phyloP scores from a whole-genome alignment of 2,113 vertebrate species.

The Ondatra zibethicus region DNA sequence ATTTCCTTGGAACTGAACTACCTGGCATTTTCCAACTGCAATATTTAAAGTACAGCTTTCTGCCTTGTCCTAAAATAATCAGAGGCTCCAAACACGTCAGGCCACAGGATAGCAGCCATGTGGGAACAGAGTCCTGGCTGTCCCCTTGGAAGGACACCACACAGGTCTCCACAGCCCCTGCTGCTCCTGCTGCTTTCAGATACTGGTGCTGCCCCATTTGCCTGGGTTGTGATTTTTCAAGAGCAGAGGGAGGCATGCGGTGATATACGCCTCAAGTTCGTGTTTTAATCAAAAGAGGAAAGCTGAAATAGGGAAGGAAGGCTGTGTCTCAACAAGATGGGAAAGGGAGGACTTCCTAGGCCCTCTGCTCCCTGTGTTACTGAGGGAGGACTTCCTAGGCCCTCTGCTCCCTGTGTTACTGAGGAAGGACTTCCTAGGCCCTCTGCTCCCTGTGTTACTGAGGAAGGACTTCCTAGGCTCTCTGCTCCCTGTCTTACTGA shows the following conservation, averaged over 20 bases:
- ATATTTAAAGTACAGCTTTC: neutral
- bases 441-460: neutral
- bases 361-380: neutral
- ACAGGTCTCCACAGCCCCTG: neutral
- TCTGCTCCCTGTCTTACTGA: neutral
- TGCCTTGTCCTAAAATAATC: neutral
- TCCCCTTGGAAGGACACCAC: neutral
- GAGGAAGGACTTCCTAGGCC: too few relatives aligned
- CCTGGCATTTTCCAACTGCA: neutral
- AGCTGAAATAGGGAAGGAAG: neutral
- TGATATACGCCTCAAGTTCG: neutral
- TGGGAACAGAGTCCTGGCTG: rapidly evolving
- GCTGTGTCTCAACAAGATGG: neutral
- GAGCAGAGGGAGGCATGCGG: neutral
- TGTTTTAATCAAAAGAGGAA: neutral
- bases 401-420: neutral
- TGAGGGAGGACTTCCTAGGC: too few relatives aligned
- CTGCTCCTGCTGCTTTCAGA: too few relatives aligned
- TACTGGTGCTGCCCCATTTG: rapidly evolving
- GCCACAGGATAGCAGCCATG: neutral
- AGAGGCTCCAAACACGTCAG: neutral
- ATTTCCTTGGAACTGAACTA: neutral
- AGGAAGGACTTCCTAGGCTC: too few relatives aligned
- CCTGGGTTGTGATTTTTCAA: neutral
- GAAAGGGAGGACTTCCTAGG: neutral